These are phyloP conservation scores for Drosophila eugracilis DNA, from an alignment of 1,140 invertebrate genomes.

Conservation along the genomic window DNA sequence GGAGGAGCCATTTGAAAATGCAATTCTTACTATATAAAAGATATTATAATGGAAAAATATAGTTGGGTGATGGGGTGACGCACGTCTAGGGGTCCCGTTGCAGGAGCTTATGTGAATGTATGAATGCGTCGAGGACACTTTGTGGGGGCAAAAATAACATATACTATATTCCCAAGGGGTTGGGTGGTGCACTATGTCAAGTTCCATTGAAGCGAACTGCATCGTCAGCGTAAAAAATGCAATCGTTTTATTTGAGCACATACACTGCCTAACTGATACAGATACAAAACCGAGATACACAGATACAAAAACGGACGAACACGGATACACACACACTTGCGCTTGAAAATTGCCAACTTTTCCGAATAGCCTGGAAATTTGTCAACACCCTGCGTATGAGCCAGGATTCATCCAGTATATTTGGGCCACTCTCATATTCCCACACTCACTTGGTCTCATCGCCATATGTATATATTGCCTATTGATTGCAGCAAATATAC, in stretches of 20 bases:
- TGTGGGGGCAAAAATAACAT: conserved; percentile 62
- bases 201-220: conserved; percentile 68
- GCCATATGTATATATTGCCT: conserved; percentile 22
- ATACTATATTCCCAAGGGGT: conserved; percentile 2
- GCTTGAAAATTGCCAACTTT: conserved; percentile 42
- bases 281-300: conserved; percentile 45
- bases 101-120: conserved; percentile 18
- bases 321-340: conserved; percentile 13
- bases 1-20: neutral
- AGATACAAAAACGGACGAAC: neutral
- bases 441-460: conserved; percentile 49
- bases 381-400: conserved; percentile 7
- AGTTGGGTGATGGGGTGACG: conserved; percentile 8
- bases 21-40: neutral
- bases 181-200: conserved; percentile 31
- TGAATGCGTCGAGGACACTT: conserved; percentile 61
- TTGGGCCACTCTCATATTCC: conserved; percentile 35
- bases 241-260: conserved; percentile 49
- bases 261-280: conserved; percentile 45
- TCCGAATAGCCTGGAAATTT: conserved; percentile 33
- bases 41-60: conserved; percentile 26
- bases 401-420: conserved; percentile 18
- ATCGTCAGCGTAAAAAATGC: conserved; percentile 76
- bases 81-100: conserved; percentile 16
- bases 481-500: conserved; percentile 66